Base-by-base conservation (phyloP, 1,140 invertebrate species). In the Drosophila miranda region DNA sequence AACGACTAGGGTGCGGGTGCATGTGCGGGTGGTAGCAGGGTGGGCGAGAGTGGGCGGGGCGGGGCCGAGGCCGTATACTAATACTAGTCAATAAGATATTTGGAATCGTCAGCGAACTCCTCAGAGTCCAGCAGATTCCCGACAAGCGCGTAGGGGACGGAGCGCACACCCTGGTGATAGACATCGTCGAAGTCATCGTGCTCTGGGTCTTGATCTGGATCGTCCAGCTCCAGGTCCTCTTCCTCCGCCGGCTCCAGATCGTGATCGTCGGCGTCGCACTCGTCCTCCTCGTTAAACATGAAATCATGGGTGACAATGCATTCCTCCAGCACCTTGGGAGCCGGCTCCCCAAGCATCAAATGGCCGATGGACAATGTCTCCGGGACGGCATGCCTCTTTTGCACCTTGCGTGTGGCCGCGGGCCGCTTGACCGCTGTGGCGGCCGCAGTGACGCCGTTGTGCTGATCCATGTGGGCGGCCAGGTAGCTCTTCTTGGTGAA, bases 401-500 rank as follows among this genome's bases (percentile, higher is more conserved):
- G 34, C 3, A 38, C 4, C 19, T 73, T 70, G 4, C 75, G 73
- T 1, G 14, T 51, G n/a, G 61, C 48, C 28, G 23, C 23, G 23
- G 58, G 7, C 3, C 61, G 54, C 28, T 51, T 38, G 9, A 9
- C 16, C 11, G 41, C n/a, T 34, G 21, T 5, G 8, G 26, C 42
- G 44, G 45, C 41, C 21, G 11, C 34, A 21, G 28, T 16, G 19
- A 38, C 9, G 6, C 23, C 53, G 0, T 66, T 58, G 68, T 90
- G 89, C 30, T 88, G 83, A 64, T 87, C 82, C 21, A 91, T 44
- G 45, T 91, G 90, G 1, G 87, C 58, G n/a, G 69, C 45, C 9
- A 91, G 58, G n/a, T 91, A 90, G 6, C 58, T 71, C 42, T 90
- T 90, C 19, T 91, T 91, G 21, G 90, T 90, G 60, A 91, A 91